Evolutionary conservation across 2,888 invertebrate species (phyloP).

Genomic region (Anoncus sp.): DNA sequence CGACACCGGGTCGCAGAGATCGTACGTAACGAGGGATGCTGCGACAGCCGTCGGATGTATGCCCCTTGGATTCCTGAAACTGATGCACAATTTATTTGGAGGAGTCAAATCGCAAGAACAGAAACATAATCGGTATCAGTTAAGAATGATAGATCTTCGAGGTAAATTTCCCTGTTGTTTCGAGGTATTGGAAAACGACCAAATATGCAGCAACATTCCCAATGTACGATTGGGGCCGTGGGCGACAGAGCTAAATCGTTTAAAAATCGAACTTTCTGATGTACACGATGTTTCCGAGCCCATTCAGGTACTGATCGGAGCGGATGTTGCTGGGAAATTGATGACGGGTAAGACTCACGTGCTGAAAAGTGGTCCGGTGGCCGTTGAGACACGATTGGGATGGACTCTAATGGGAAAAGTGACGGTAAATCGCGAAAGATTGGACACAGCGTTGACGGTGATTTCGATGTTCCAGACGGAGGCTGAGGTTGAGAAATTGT

Average conservation of each 20-base stretch:
- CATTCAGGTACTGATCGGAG: slow-evolving; percentile 65
- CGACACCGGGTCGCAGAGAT: slow-evolving; percentile 53
- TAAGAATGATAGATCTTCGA: slow-evolving; percentile 45
- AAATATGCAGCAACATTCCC: slow-evolving; percentile 55
- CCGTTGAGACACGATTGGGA: slow-evolving; percentile 65
- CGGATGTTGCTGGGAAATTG: slow-evolving; percentile 64
- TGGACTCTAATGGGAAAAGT: slow-evolving; percentile 63
- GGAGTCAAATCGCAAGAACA: slow-evolving; percentile 15
- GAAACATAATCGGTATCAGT: slow-evolving; percentile 28
- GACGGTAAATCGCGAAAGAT: slow-evolving; percentile 4
- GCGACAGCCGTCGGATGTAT: slow-evolving; percentile 44
- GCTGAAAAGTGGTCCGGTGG: slow-evolving; percentile 63
- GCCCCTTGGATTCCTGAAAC: background rate
- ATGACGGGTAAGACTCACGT: slow-evolving; percentile 57
- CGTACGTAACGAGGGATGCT: slow-evolving; percentile 45
- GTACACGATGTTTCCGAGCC: slow-evolving; percentile 10
- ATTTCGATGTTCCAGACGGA: slow-evolving; percentile 10
- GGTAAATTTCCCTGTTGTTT: slow-evolving; percentile 56
- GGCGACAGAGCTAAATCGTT: slow-evolving; percentile 44
- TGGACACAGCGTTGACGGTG: slow-evolving; percentile 14
- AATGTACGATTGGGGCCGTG: slow-evolving; percentile 48
- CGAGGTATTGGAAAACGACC: slow-evolving; percentile 44
- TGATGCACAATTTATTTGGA: slow-evolving; percentile 53
- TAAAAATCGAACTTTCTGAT: slow-evolving; percentile 49
- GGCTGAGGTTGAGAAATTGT: slow-evolving; percentile 11